Conservation (phyloP, 2,888 invertebrate genomes). For the Watsonalla cultraria region DNA sequence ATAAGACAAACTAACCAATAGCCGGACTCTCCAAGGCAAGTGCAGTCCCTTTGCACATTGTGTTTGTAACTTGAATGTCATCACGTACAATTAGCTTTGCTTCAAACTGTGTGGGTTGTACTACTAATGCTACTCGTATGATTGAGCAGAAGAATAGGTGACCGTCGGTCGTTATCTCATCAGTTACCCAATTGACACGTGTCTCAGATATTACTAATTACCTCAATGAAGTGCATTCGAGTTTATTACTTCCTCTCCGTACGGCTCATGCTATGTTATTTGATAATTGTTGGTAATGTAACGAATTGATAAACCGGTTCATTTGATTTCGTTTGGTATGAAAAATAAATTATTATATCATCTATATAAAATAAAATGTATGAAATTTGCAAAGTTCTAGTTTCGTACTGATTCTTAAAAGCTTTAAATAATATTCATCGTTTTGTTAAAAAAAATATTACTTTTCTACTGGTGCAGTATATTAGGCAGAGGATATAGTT, state of each 20-base stretch:
- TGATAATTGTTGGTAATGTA: conserved; percentile 1
- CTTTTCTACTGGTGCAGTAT: too few relatives aligned
- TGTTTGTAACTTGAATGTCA: neutral
- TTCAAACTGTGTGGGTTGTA: neutral
- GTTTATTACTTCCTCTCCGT: conserved; percentile 7
- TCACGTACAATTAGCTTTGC: neutral
- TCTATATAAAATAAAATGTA: too few relatives aligned
- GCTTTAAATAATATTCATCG: too few relatives aligned
- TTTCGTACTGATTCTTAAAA: too few relatives aligned
- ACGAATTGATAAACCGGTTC: conserved; percentile 1
- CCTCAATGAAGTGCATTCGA: conserved; percentile 46
- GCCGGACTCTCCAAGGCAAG: neutral
- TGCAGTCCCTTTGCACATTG: neutral
- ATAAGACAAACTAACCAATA: neutral
- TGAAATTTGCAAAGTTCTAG: too few relatives aligned
- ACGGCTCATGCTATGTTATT: neutral
- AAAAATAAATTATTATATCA: neutral
- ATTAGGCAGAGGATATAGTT: too few relatives aligned
- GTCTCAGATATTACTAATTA: conserved; percentile 47
- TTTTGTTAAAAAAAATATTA: too few relatives aligned
- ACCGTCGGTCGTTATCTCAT: conserved; percentile 26
- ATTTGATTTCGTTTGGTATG: conserved; percentile 1
- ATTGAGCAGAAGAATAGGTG: conserved; percentile 21
- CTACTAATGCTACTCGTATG: conserved; percentile 4
- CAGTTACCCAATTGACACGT: conserved; percentile 57